Percentiles rank a stretch among this genome's conserved stretches.
Conservation (phyloP, 2,113 vertebrate species). For the Gobio gobio region DNA sequence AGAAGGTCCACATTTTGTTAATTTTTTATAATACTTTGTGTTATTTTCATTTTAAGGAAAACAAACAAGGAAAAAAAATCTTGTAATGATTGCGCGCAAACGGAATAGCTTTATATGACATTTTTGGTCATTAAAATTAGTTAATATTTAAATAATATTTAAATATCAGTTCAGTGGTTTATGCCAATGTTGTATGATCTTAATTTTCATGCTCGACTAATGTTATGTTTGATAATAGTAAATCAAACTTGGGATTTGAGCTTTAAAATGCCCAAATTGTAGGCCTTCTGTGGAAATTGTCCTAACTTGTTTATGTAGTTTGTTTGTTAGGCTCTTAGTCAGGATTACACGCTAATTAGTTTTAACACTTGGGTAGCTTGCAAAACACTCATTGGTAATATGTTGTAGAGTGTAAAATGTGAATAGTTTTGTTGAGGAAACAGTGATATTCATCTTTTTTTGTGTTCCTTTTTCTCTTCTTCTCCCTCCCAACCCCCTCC, state of each 20-base stretch:
- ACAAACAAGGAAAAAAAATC: background rate
- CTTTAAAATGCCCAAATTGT: background rate
- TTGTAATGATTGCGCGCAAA: background rate
- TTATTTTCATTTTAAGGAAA: background rate
- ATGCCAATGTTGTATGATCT: background rate
- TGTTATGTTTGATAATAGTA: background rate
- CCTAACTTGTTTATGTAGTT: conserved; percentile 10
- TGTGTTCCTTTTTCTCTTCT: background rate
- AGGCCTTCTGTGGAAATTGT: background rate
- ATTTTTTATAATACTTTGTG: background rate
- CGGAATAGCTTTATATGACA: background rate
- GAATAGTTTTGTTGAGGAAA: conserved; percentile 9
- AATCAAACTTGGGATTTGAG: background rate
- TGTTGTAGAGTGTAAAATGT: background rate
- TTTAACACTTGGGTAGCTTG: conserved; percentile 3
- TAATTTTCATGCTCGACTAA: background rate
- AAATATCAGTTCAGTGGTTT: background rate
- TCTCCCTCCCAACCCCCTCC: conserved; percentile 22
- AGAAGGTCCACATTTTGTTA: background rate
- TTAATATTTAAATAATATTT: background rate
- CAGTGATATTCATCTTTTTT: conserved; percentile 2
- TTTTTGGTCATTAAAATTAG: background rate
- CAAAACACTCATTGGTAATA: background rate
- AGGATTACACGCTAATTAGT: conserved; percentile 8
- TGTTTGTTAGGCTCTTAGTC: conserved; percentile 7